Conservation (phyloP, 2,113 vertebrate genomes). For the Toxostoma redivivum region DNA sequence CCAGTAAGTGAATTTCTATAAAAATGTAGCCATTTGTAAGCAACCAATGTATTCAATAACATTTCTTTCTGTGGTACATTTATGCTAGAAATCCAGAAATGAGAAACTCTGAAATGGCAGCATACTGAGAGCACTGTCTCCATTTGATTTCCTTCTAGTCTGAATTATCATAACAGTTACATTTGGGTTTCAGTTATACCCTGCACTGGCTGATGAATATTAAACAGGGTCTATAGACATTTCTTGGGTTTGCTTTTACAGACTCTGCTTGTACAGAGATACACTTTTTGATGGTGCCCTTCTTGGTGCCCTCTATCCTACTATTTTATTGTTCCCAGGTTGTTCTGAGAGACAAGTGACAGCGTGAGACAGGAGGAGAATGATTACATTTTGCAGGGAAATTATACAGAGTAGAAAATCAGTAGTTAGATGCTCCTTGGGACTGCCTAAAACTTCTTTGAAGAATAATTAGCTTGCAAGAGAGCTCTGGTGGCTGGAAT, state of each 20-base stretch:
- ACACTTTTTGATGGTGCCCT: neutral
- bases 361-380: neutral
- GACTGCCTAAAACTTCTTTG: conserved; percentile 32
- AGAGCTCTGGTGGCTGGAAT: conserved; percentile 8
- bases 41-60: neutral
- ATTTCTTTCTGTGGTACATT: neutral
- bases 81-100: neutral
- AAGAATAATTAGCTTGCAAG: conserved; percentile 45
- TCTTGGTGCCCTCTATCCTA: conserved; percentile 6
- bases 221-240: neutral
- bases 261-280: neutral
- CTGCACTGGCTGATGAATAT: neutral
- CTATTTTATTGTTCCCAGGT: conserved; percentile 4
- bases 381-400: conserved; percentile 1
- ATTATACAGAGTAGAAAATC: conserved; percentile 28
- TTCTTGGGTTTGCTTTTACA: neutral
- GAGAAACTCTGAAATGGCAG: neutral
- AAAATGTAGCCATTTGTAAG: conserved; percentile 10
- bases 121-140: neutral
- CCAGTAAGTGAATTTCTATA: neutral
- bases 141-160: neutral
- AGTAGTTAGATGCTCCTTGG: conserved; percentile 13
- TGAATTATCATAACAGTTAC: neutral
- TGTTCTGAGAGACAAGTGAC: conserved; percentile 2
- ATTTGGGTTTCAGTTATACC: neutral